Conservation (phyloP, 2,797 vertebrate genomes). For the Vipera latastei region DNA sequence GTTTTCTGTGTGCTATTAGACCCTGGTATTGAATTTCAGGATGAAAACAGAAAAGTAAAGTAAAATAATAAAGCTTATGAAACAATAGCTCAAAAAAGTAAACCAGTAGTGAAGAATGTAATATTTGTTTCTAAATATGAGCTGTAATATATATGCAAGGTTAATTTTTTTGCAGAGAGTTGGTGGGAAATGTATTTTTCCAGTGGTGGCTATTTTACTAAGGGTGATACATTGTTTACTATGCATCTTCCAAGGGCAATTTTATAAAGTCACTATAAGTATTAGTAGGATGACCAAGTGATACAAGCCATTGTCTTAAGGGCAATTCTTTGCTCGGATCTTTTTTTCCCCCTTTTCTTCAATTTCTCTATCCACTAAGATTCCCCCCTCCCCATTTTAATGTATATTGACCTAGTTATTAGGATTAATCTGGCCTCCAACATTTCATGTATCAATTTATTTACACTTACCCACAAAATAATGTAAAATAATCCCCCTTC, state of each 20-base stretch:
- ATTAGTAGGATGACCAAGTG: neutral
- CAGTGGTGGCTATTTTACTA: neutral
- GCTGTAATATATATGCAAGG: neutral
- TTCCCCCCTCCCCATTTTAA: neutral
- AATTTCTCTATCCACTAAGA: neutral
- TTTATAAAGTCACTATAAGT: neutral
- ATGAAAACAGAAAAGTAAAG: constrained; percentile 1
- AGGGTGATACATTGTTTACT: neutral
- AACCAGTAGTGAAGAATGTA: neutral
- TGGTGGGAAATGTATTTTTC: neutral
- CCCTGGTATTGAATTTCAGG: constrained; percentile 2
- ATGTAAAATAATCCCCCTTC: neutral
- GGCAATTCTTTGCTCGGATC: neutral
- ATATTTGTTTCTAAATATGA: neutral
- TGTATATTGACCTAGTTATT: neutral
- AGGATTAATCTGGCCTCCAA: neutral
- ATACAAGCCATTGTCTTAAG: neutral
- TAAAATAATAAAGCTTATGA: neutral
- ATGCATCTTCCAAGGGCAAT: neutral
- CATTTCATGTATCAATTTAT: neutral
- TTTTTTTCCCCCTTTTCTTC: neutral
- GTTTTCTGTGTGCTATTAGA: neutral
- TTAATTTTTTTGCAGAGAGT: neutral
- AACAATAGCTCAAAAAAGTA: neutral
- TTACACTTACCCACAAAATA: neutral